These are phyloP conservation scores for Drosophila kuntzei DNA, from an alignment of 2,888 invertebrate genomes.

Conservation along the genomic window DNA sequence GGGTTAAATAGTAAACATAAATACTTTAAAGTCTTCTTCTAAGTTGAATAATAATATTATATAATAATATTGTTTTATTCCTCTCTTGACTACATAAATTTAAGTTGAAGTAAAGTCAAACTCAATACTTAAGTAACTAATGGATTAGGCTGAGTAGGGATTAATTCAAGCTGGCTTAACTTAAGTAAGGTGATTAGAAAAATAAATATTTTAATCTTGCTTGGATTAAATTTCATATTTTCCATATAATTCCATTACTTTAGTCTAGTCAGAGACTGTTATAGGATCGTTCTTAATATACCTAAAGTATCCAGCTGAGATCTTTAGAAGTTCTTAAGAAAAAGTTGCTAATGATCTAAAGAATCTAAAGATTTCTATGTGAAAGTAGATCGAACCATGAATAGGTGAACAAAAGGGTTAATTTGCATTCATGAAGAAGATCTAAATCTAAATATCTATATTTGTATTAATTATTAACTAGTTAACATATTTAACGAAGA, in stretches of 20 bases:
- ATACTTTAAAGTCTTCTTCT: not conserved
- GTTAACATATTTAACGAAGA: no score
- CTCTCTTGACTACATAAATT: not conserved
- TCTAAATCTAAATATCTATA: no score
- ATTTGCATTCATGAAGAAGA: no score
- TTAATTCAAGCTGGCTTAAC: not conserved
- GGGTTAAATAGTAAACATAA: not conserved
- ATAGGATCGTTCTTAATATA: not conserved
- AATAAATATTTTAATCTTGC: not conserved
- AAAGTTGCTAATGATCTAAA: no score
- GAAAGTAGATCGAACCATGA: no score
- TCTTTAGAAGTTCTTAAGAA: no score
- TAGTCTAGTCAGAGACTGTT: not conserved
- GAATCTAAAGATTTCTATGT: no score
- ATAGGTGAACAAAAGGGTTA: no score
- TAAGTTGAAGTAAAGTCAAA: not conserved
- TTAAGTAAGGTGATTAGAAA: not conserved
- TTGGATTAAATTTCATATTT: not conserved
- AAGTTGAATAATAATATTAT: no score
- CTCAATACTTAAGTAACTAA: slow-evolving; percentile 1
- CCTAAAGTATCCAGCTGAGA: not conserved
- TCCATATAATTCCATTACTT: not conserved
- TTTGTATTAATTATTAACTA: no score
- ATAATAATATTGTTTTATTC: no score
- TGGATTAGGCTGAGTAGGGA: slow-evolving; percentile 1